Evolutionary conservation across 2,888 invertebrate genomes (phyloP).

Genomic region (Meganola albula): DNA sequence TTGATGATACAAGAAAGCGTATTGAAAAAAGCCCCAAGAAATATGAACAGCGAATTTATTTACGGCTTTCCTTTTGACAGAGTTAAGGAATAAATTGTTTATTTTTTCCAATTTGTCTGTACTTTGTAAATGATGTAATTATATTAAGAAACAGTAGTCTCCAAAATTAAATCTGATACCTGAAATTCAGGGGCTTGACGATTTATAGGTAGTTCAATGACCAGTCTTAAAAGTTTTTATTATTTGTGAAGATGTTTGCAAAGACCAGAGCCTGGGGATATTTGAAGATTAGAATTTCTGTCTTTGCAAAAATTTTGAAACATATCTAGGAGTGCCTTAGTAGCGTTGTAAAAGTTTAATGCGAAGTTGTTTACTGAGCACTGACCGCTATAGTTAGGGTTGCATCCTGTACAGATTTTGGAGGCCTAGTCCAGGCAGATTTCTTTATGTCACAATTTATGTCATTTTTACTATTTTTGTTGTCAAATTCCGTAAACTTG

Average conservation of each 20-base stretch:
- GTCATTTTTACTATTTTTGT: too few relatives aligned
- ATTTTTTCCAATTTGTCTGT: slow-evolving; percentile 27
- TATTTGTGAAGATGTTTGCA: slow-evolving; percentile 3
- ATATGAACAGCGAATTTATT: slow-evolving; percentile 16
- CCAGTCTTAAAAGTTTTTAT: too few relatives aligned
- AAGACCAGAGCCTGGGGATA: too few relatives aligned
- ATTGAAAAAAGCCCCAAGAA: slow-evolving; percentile 8
- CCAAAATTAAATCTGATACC: slow-evolving; percentile 19
- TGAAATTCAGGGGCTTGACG: slow-evolving; percentile 14
- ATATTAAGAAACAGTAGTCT: slow-evolving; percentile 19
- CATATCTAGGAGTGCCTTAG: too few relatives aligned
- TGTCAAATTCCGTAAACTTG: too few relatives aligned
- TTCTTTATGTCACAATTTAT: too few relatives aligned
- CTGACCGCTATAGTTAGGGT: too few relatives aligned
- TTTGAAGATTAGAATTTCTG: too few relatives aligned
- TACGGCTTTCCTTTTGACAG: slow-evolving; percentile 18
- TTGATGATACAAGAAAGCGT: slow-evolving; percentile 5
- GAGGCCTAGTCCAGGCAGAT: too few relatives aligned
- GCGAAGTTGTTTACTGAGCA: slow-evolving; percentile 28
- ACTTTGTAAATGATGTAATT: slow-evolving; percentile 11
- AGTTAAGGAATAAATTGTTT: slow-evolving; percentile 12
- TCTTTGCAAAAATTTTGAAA: too few relatives aligned
- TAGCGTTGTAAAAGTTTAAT: slow-evolving; percentile 53
- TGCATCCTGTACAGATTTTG: too few relatives aligned
- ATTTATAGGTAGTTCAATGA: too few relatives aligned